Conservation (phyloP, 1,140 invertebrate species). For the Apolygus lucorum region DNA sequence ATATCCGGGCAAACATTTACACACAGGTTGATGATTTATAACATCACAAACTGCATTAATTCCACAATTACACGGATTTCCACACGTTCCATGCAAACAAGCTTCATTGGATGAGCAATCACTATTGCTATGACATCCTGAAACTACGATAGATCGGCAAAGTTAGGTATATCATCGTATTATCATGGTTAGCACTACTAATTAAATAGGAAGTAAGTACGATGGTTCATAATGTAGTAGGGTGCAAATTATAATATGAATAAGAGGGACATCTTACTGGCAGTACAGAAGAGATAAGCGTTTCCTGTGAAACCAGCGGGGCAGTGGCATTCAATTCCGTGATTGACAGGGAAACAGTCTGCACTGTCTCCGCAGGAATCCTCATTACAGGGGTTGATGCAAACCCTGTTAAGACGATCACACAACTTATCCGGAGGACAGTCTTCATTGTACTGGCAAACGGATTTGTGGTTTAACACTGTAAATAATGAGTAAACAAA, state of each 20-base stretch:
- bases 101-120: conserved; percentile 60
- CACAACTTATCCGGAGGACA: conserved; percentile 72
- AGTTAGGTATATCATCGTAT: too few relatives aligned
- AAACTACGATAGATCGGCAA: conserved; percentile 45
- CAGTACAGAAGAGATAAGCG: conserved; percentile 61
- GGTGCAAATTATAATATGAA: too few relatives aligned
- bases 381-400: conserved; percentile 72
- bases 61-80: conserved; percentile 67
- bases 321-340: conserved; percentile 69
- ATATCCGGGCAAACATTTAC: conserved; percentile 67
- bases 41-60: conserved; percentile 67
- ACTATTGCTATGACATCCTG: conserved; percentile 56
- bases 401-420: conserved; percentile 69
- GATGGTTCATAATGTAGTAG: too few relatives aligned
- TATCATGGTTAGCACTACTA: too few relatives aligned
- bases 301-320: conserved; percentile 65
- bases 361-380: conserved; percentile 77
- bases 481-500: too few relatives aligned
- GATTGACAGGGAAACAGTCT: conserved; percentile 65
- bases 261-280: conserved; percentile 47
- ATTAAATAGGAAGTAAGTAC: too few relatives aligned
- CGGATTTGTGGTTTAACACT: conserved; percentile 44
- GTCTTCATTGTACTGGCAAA: conserved; percentile 84
- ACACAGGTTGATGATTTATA: conserved; percentile 57
- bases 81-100: conserved; percentile 63